Evolutionary conservation across 2,113 vertebrate genomes (phyloP).

Genomic region (Lynx canadensis): DNA sequence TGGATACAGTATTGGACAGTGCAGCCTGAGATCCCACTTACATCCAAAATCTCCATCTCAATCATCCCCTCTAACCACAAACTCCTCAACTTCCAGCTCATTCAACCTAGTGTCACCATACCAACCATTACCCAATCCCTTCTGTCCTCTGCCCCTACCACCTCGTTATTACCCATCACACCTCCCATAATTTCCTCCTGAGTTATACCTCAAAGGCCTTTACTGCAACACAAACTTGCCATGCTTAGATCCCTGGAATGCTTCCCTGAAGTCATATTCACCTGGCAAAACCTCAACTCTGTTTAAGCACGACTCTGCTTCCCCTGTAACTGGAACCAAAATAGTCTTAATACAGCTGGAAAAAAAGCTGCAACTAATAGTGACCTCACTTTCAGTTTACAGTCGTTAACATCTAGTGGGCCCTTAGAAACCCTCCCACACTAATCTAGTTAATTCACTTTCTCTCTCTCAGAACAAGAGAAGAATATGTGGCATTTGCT

Average conservation of each 20-base stretch:
- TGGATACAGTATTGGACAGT: not conserved
- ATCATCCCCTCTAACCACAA: not conserved
- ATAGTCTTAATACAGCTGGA: not conserved
- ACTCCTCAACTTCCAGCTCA: not conserved
- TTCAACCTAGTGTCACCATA: not conserved
- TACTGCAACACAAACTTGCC: not conserved
- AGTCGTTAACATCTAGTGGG: not conserved
- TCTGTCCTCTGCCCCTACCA: not conserved
- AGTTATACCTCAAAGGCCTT: not conserved
- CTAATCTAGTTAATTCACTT: not conserved
- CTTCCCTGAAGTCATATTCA: not conserved
- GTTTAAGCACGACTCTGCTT: not conserved
- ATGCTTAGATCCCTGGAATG: not conserved
- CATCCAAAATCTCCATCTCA: not conserved
- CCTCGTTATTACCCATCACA: not conserved
- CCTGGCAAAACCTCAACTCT: not conserved
- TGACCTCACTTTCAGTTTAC: not conserved
- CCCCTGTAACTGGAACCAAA: not conserved
- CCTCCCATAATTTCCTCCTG: not conserved
- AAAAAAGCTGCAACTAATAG: not conserved
- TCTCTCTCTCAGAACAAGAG: not conserved
- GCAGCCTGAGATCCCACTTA: not conserved
- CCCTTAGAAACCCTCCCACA: not conserved
- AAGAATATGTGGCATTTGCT: slow-evolving; percentile 15
- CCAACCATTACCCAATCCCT: not conserved